Evolutionary conservation across 2,113 vertebrate genomes (phyloP), one percentile per base, ranked within the genome.

Genomic region (Amblyornis subalaris): DNA sequence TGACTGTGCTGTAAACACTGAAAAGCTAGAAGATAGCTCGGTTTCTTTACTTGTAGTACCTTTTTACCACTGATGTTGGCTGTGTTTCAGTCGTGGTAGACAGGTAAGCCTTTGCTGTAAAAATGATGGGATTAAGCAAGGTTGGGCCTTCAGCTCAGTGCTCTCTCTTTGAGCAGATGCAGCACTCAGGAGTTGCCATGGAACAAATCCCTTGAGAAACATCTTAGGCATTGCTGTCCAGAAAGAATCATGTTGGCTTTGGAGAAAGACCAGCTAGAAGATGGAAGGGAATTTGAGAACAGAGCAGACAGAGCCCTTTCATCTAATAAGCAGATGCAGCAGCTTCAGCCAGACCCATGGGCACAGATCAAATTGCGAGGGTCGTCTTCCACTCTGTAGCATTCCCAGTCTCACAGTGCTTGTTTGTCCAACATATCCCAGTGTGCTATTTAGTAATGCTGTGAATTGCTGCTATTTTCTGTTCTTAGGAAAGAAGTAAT

Each of bases 381-480:
- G 24, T 87, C 35, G 14, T 64, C 47, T 48, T 84, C 55, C 16
- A 2, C 33, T 72, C 71, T 20, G 10, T 29, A 54, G 35, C 44
- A 5, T 85, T 92, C 38, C 44, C 53, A 78, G 0, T 58, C 84
- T 64, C 42, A 89, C 84, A 91, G 84, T 29, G 57, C 65, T 91
- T 38, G 3, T 67, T 84, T 89, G 40, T 94, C 64, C n/a, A 35
- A 2, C 6, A 7, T 21, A 20, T 14, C 44, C 33, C 55, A 74
- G 35, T 7, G 2, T 65, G 29, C 75, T 53, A 2, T 76, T 79
- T 33, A 65, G 65, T 12, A 71, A 35, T 80, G 54, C 15, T 85
- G 28, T 94, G 75, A 86, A 76, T 86, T 83, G 61, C 64, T 90
- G 40, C 79, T 86, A 0, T 76, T 83, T 65, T 92, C 67, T 77